Conservation (phyloP, 1,140 invertebrate species). For the Zophobas atratus region DNA sequence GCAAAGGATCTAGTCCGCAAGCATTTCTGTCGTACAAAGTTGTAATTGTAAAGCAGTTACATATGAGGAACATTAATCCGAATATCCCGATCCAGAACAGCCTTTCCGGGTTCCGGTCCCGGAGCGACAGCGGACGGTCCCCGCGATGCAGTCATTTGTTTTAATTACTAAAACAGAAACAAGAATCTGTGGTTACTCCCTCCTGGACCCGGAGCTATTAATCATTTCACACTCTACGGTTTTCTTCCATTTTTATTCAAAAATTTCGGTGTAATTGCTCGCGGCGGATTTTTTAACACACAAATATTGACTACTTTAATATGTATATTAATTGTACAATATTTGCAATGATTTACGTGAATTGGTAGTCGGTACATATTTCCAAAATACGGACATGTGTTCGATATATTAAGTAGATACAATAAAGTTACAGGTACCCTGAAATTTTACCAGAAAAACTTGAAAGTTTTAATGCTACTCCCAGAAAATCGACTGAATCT, state of each 20-base stretch:
- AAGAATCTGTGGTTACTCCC: slow-evolving; percentile 57
- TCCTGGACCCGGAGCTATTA: slow-evolving; percentile 45
- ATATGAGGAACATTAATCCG: slow-evolving; percentile 46
- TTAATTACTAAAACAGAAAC: slow-evolving; percentile 60
- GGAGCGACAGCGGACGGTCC: slow-evolving; percentile 51
- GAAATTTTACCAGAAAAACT: too few relatives aligned
- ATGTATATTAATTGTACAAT: too few relatives aligned
- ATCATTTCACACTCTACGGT: slow-evolving; percentile 46
- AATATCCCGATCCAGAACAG: slow-evolving; percentile 50
- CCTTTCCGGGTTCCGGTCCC: slow-evolving; percentile 54
- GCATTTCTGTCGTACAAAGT: slow-evolving; percentile 27
- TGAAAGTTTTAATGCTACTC: too few relatives aligned
- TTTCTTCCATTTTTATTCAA: slow-evolving; percentile 26
- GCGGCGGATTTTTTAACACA: not conserved
- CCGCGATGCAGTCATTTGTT: slow-evolving; percentile 55
- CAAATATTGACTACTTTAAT: not conserved
- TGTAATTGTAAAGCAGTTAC: slow-evolving; percentile 40
- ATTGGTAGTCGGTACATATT: too few relatives aligned
- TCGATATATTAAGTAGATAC: too few relatives aligned
- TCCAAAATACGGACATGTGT: too few relatives aligned
- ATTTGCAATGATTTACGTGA: too few relatives aligned
- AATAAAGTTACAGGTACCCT: too few relatives aligned
- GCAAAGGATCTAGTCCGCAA: slow-evolving; percentile 40
- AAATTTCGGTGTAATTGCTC: slow-evolving; percentile 11
- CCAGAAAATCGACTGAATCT: too few relatives aligned